Evolutionary conservation across 2,888 invertebrate species (phyloP), one percentile per base, ranked within the genome.

Genomic region (Hyposoter didymator): DNA sequence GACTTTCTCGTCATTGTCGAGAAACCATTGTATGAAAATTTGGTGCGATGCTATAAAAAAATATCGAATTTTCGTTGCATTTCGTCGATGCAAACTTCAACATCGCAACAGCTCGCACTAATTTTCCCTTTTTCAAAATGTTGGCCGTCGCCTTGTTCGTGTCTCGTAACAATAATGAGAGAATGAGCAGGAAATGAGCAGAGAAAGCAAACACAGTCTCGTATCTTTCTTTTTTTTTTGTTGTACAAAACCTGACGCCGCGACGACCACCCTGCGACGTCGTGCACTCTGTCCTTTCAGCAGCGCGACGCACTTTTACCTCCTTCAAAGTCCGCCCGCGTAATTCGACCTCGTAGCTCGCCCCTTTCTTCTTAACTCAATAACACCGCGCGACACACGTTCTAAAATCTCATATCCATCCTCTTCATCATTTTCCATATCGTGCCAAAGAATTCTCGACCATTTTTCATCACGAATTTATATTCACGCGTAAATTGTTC

Each of bases 291-390:
- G 5, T 35, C 52, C 35, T 72, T 72, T 72, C 52, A 35, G 49
- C 72, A 32, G 49, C 52, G 35, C 35, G 52, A n/a, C 62, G 19
- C 73, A 28, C 59, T 59, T 43, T 39, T 43, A 22, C 59, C 59
- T 59, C 35, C 73, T 74, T 74, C 73, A 74, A 74, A 74, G 73
- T 59, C 73, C 39, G 35, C 55, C 28, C 55, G 43, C 59, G 28
- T 74, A 74, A 59, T 59, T 73, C 59, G 17, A 59, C 19, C 39
- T 74, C 66, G 49, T 14, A 28, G 28, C 39, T 39, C 49, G 22
- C 14, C 35, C 22, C 19, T 14, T 45, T 35, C 45, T 59, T 47
- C 22, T 76, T n/a, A 49, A 49, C 49, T 49, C n/a, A n/a, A 49
- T 49, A 49, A 49, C 49, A n/a, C 6, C 35, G 35, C 32, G 32